Conservation (phyloP, 2,888 invertebrate genomes). For the Drosophila pseudotalamancana region DNA sequence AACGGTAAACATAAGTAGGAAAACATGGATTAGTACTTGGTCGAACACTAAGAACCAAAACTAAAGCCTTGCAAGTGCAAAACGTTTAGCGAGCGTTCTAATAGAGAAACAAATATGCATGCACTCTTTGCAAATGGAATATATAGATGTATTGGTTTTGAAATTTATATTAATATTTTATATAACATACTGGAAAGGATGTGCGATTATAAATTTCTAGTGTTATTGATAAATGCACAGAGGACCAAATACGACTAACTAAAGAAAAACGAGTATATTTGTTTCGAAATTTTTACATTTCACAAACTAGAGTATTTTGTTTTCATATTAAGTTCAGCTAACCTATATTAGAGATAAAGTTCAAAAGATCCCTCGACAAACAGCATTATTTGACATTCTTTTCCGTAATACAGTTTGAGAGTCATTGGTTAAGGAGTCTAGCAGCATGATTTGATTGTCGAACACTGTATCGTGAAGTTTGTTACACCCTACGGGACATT, state of each 20-base stretch:
- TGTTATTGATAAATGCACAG: too few species aligned
- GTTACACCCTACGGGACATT: not conserved
- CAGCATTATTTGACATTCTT: too few species aligned
- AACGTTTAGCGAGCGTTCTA: conserved; percentile 46
- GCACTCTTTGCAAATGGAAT: not conserved
- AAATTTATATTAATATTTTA: not conserved
- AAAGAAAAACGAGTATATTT: not conserved
- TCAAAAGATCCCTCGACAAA: too few species aligned
- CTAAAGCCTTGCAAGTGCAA: conserved; percentile 34
- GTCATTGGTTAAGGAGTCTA: too few species aligned
- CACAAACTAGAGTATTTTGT: too few species aligned
- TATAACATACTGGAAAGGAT: not conserved
- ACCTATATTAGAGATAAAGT: too few species aligned
- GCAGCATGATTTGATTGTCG: not conserved
- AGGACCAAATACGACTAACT: too few species aligned
- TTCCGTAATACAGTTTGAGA: too few species aligned
- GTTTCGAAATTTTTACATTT: too few species aligned
- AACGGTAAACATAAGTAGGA: conserved; percentile 13
- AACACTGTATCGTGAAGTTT: not conserved
- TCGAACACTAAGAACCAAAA: not conserved
- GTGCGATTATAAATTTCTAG: too few species aligned
- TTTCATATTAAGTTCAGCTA: too few species aligned
- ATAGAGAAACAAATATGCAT: not conserved
- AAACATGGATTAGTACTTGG: conserved; percentile 29
- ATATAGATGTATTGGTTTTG: not conserved